phyloP scores from a whole-genome alignment of 2,888 invertebrate species.

The Microctonus brassicae region DNA sequence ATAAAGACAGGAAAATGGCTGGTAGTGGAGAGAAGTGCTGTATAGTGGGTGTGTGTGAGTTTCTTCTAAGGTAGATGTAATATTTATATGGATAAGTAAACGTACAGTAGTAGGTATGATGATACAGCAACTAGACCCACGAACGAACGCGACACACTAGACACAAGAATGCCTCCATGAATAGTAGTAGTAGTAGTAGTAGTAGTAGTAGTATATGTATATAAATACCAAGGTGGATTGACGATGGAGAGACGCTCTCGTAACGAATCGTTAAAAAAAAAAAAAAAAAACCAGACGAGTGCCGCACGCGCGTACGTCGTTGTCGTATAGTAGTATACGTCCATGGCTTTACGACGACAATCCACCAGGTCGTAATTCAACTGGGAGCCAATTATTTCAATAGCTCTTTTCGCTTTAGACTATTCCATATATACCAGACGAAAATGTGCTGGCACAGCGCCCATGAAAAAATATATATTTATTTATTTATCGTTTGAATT shows the following conservation, averaged over 20 bases:
- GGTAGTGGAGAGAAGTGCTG: slow-evolving; percentile 4
- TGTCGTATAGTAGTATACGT: too few species aligned
- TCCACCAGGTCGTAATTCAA: slow-evolving; percentile 58
- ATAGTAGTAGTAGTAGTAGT: neutral
- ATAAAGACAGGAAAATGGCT: slow-evolving; percentile 25
- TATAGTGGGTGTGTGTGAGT: neutral
- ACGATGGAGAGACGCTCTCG: slow-evolving; percentile 3
- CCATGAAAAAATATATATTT: neutral
- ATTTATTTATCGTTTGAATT: neutral
- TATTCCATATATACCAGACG: slow-evolving; percentile 45
- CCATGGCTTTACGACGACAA: slow-evolving; percentile 53
- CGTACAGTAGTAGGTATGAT: slow-evolving; percentile 27
- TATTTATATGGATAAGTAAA: slow-evolving; percentile 8
- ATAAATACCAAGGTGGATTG: neutral
- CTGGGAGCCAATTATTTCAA: slow-evolving; percentile 60
- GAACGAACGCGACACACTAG: too few species aligned
- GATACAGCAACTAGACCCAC: slow-evolving; percentile 21
- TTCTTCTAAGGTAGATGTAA: slow-evolving; percentile 3
- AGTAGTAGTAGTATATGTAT: neutral
- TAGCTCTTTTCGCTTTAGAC: slow-evolving; percentile 53
- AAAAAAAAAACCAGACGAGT: slow-evolving; percentile 15
- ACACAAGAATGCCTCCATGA: slow-evolving; percentile 23
- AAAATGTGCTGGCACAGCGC: slow-evolving; percentile 3
- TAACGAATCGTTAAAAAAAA: slow-evolving; percentile 46
- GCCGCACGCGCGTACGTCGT: neutral